These are phyloP conservation scores for Eriocheir sinensis DNA, from an alignment of 1,140 invertebrate species.

Conservation along the genomic window DNA sequence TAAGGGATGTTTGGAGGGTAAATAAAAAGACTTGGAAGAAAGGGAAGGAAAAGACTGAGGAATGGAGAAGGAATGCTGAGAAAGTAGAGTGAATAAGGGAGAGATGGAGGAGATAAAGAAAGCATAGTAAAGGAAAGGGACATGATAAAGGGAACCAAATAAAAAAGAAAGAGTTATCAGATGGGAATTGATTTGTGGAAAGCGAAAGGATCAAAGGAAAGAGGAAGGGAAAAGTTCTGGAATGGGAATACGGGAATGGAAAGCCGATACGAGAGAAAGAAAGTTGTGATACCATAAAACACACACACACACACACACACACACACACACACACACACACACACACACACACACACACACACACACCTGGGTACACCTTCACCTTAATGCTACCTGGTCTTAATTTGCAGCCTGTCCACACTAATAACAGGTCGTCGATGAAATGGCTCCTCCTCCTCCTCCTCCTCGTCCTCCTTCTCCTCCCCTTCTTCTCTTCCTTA, in stretches of 20 bases:
- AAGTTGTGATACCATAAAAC: not conserved
- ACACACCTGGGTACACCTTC: not conserved
- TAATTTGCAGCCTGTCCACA: not conserved
- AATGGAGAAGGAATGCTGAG: not conserved
- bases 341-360: conserved; percentile 15
- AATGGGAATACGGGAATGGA: not conserved
- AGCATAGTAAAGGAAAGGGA: not conserved
- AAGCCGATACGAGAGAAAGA: not conserved
- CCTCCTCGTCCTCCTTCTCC: too few species aligned
- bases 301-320: not conserved
- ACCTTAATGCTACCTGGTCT: not conserved
- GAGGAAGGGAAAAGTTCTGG: not conserved
- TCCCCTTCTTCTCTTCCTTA: too few species aligned
- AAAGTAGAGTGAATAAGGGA: not conserved
- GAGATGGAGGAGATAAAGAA: not conserved
- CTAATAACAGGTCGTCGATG: not conserved
- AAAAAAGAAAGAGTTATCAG: not conserved
- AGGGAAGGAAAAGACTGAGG: too few species aligned
- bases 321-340: conserved; percentile 31
- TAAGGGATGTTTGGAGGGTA: too few species aligned
- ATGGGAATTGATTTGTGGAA: not conserved
- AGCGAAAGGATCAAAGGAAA: not conserved
- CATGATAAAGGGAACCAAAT: not conserved
- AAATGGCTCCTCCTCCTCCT: not conserved
- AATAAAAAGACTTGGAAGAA: too few species aligned